A percentile compares a stretch with the other conserved stretches of the same genome.
phyloP scores from a whole-genome alignment of 1,140 invertebrate genomes.

The Zaprionus ornatus region DNA sequence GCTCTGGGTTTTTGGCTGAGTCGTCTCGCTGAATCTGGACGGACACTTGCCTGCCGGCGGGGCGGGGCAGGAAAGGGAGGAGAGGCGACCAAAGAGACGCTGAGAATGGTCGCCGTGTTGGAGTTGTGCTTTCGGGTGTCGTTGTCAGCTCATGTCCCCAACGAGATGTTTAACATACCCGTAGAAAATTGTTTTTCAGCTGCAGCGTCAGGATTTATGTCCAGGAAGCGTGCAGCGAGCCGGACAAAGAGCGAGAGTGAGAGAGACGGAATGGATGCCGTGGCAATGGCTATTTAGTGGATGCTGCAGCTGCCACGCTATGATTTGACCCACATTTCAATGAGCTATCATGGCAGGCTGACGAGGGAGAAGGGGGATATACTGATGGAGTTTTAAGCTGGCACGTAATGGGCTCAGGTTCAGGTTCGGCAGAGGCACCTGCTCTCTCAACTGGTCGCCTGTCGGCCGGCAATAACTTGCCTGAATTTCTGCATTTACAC shows the following conservation, averaged over 20 bases:
- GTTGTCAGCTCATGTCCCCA: conserved; percentile 75
- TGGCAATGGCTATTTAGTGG: conserved; percentile 69
- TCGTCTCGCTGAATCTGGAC: conserved; percentile 50
- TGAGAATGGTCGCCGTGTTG: conserved; percentile 1
- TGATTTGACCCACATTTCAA: conserved; percentile 72
- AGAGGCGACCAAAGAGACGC: neutral
- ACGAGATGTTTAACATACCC: conserved; percentile 77
- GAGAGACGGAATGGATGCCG: conserved; percentile 3
- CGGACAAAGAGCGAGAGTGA: neutral
- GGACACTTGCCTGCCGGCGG: conserved; percentile 5
- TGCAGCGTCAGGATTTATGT: conserved; percentile 75
- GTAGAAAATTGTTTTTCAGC: conserved; percentile 78
- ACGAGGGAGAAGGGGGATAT: neutral
- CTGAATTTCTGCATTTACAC: conserved; percentile 32
- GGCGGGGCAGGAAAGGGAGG: neutral
- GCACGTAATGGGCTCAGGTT: conserved; percentile 64
- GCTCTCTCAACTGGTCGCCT: conserved; percentile 51
- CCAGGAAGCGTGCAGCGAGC: conserved; percentile 28
- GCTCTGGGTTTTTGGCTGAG: conserved; percentile 39
- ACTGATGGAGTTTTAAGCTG: conserved; percentile 58
- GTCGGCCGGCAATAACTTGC: conserved; percentile 63
- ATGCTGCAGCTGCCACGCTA: conserved; percentile 60
- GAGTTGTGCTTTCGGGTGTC: conserved; percentile 50
- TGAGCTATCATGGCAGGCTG: conserved; percentile 24
- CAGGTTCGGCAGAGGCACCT: conserved; percentile 43